Evolutionary conservation across 2,797 vertebrate genomes (phyloP).

Genomic region (Erpetoichthys calabaricus): DNA sequence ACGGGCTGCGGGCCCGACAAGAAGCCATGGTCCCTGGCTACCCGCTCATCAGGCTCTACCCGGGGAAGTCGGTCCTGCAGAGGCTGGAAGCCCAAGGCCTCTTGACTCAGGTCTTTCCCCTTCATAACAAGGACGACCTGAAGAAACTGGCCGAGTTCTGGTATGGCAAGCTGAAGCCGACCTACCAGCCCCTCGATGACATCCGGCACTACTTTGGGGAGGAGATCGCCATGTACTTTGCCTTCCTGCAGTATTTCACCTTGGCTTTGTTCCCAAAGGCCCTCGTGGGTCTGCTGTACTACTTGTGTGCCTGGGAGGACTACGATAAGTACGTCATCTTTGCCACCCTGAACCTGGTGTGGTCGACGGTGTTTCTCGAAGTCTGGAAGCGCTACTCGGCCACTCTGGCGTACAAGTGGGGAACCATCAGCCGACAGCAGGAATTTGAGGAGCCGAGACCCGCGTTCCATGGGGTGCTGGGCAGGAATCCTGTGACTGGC

Average conservation of each 20-base stretch:
- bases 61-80: conserved; percentile 58
- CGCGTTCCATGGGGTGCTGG: conserved; percentile 80
- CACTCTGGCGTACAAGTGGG: conserved; percentile 71
- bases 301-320: conserved; percentile 84
- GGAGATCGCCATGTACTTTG: conserved; percentile 83
- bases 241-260: conserved; percentile 90
- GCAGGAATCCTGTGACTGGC: conserved; percentile 76
- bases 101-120: conserved; percentile 50
- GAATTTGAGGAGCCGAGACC: conserved; percentile 92
- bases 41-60: conserved; percentile 56
- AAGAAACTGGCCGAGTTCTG: conserved; percentile 48
- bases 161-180: conserved; percentile 39
- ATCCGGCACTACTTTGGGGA: conserved; percentile 86
- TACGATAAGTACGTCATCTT: conserved; percentile 90
- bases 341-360: conserved; percentile 80
- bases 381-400: conserved; percentile 83
- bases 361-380: conserved; percentile 87
- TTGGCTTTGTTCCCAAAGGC: conserved; percentile 88
- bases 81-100: conserved; percentile 51
- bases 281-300: conserved; percentile 81
- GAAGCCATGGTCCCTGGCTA: conserved; percentile 59
- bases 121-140: conserved; percentile 49
- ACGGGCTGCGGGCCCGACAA: conserved; percentile 56
- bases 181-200: conserved; percentile 57
- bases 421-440: conserved; percentile 76